Evolutionary conservation across 2,888 invertebrate genomes (phyloP).

Genomic region (Tromatobia lineatoria): DNA sequence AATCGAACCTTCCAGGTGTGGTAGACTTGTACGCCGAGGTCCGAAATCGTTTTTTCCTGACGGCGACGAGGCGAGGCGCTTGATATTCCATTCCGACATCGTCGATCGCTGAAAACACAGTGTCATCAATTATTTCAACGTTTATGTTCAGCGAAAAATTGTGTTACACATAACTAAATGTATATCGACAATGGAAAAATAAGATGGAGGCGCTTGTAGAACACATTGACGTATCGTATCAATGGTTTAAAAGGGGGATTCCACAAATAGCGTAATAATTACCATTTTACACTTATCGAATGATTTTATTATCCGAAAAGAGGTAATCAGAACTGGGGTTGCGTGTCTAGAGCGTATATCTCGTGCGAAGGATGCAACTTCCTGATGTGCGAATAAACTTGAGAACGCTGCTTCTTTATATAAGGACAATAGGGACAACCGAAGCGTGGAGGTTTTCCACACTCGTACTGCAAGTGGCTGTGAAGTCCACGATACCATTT

Average conservation of each 20-base stretch:
- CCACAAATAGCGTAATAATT: not conserved
- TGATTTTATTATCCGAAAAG: not conserved
- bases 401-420: conserved; percentile 23
- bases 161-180: not conserved
- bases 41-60: conserved; percentile 10
- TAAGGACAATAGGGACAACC: conserved; percentile 83
- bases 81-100: conserved; percentile 2
- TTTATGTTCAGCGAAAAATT: not conserved
- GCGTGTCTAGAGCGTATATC: conserved; percentile 41
- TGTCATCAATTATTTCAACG: conserved; percentile 1
- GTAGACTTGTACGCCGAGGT: conserved; percentile 60
- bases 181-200: not conserved
- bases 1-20: conserved; percentile 81
- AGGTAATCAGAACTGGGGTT: conserved; percentile 4
- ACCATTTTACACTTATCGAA: not conserved
- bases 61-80: not conserved
- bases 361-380: conserved; percentile 14
- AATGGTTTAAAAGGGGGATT: not conserved
- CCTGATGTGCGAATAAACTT: conserved; percentile 41
- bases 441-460: conserved; percentile 85
- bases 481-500: conserved; percentile 84
- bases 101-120: conserved; percentile 45
- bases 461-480: conserved; percentile 85
- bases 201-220: not conserved
- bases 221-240: not conserved